A percentile compares a stretch with the other conserved stretches of the same genome.
Evolutionary conservation across 1,140 invertebrate species (phyloP).

Genomic region (Globodera rostochiensis): DNA sequence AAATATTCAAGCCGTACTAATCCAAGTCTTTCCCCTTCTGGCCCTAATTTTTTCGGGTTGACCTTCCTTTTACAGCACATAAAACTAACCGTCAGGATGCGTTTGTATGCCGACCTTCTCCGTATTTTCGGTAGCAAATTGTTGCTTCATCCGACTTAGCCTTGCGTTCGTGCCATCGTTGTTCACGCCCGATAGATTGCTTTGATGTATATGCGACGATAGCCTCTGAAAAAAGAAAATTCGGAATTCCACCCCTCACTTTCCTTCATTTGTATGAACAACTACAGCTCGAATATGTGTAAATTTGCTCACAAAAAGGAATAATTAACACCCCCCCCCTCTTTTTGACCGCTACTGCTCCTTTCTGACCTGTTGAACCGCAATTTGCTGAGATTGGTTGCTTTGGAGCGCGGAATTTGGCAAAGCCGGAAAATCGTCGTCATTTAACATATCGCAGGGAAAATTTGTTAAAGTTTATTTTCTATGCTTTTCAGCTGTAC

Average conservation of each 20-base stretch:
- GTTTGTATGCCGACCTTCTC: conserved; percentile 41
- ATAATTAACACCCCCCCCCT: neutral
- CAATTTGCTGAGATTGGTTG: conserved; percentile 16
- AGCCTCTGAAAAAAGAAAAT: neutral
- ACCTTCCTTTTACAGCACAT: neutral
- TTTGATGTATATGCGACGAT: conserved; percentile 3
- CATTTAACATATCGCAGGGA: conserved; percentile 20
- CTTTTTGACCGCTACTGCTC: too few relatives aligned
- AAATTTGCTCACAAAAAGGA: too few relatives aligned
- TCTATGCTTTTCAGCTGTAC: neutral
- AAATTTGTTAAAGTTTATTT: neutral
- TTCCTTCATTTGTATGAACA: too few relatives aligned
- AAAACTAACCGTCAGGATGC: conserved; percentile 39
- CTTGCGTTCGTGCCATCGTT: conserved; percentile 9
- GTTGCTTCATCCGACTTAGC: conserved; percentile 10
- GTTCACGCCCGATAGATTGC: neutral
- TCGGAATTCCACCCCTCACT: too few relatives aligned
- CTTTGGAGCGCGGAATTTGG: conserved; percentile 17
- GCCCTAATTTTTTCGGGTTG: neutral
- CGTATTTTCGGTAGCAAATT: neutral
- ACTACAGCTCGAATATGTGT: too few relatives aligned
- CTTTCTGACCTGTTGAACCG: neutral
- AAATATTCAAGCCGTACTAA: too few relatives aligned
- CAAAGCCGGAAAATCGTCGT: conserved; percentile 29
- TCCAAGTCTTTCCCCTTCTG: too few relatives aligned